Evolutionary conservation across 2,888 invertebrate species (phyloP).

Genomic region (Melipona bicolor): DNA sequence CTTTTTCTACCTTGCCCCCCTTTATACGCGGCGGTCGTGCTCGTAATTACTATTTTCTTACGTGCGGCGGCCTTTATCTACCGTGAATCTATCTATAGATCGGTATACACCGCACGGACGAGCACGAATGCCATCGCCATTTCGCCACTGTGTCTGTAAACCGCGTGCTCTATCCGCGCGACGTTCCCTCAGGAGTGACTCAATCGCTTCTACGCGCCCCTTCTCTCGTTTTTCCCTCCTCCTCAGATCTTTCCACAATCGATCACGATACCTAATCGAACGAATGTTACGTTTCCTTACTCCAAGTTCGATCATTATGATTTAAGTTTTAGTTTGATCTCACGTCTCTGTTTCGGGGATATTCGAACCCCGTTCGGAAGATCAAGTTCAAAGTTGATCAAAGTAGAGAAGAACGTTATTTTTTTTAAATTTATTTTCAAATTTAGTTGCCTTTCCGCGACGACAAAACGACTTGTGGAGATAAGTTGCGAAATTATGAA

Average conservation of each 20-base stretch:
- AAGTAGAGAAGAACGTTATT: too few relatives aligned
- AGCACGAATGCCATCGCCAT: slow-evolving; percentile 53
- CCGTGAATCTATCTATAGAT: slow-evolving; percentile 70
- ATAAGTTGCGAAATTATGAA: not conserved
- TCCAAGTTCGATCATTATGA: too few relatives aligned
- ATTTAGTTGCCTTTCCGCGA: too few relatives aligned
- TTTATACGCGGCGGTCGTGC: slow-evolving; percentile 64
- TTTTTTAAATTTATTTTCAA: too few relatives aligned
- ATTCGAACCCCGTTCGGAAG: too few relatives aligned
- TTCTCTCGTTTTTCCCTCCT: slow-evolving; percentile 9
- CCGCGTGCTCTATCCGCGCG: not conserved
- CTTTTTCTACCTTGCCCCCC: slow-evolving; percentile 45
- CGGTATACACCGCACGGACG: slow-evolving; percentile 45
- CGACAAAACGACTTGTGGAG: too few relatives aligned
- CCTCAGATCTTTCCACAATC: not conserved
- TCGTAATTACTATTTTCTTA: slow-evolving; percentile 75
- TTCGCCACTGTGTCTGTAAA: not conserved
- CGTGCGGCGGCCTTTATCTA: slow-evolving; percentile 65
- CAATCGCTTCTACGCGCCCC: slow-evolving; percentile 50
- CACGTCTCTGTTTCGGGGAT: too few relatives aligned
- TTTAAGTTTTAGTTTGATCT: too few relatives aligned
- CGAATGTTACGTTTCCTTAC: not conserved
- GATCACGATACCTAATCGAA: not conserved
- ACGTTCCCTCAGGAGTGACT: slow-evolving; percentile 59
- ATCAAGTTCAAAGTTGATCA: too few relatives aligned